Evolutionary conservation across 1,140 invertebrate species (phyloP), one percentile per base, ranked within the genome.

Genomic region (Pogonus chalceus): DNA sequence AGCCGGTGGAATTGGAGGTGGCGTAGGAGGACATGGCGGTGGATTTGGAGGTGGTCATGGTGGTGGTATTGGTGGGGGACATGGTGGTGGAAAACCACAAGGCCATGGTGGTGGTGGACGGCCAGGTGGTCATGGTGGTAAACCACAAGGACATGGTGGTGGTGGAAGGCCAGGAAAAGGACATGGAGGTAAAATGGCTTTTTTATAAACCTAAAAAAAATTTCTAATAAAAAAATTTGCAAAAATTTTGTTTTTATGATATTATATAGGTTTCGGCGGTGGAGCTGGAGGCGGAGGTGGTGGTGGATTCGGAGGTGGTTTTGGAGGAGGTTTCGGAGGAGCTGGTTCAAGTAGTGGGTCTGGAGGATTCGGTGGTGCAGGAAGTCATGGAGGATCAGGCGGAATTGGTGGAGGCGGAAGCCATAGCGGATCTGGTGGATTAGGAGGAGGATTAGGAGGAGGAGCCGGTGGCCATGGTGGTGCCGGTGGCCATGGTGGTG

Each of bases 381-480:
- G 52, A 35, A 55, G 51, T n/a, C n/a, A n/a, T 14, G 60, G 37
- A 23, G 35, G 2, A 20, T 9, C 52, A 12, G 21, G 14, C 10
- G 48, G 22, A 26, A 10, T 20, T 23, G 48, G 22, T 10, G 48
- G 48, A 10, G 7, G 9, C n/a, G 22, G 48, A 26, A 18, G 51
- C 22, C 2, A 56, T 49, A 9, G 53, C 18, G 4, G 60, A 48
- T 9, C 60, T 59, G 35, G 59, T n/a, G n/a, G n/a, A n/a, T n/a
- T n/a, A 58, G 10, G 72, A 62, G 10, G 68, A 68, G 61, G 71
- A 71, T 53, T 71, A 68, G 65, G 68, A 68, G 54, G 69, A 53
- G 14, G 59, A 58, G 12, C 62, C 59, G 31, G 60, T 58, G 49
- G 65, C 62, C 24, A 49, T 21, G n/a, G 55, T 52, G 49, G 50